phyloP scores from a whole-genome alignment of 1,140 invertebrate species.

The Leptinotarsa defecta region DNA sequence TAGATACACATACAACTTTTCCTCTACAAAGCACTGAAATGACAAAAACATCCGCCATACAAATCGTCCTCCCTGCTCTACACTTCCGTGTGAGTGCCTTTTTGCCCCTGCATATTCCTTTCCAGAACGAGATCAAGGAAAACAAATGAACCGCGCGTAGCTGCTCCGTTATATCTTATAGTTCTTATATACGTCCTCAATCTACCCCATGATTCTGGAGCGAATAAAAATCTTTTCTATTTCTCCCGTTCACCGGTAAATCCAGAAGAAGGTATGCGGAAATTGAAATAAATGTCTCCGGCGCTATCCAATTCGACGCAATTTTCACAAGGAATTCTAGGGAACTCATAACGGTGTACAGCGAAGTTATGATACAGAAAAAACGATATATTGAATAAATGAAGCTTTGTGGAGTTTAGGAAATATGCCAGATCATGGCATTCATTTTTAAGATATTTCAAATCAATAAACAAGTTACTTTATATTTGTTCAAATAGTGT shows the following conservation, averaged over 20 bases:
- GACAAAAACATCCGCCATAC: not conserved
- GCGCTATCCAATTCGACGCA: not conserved
- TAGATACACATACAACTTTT: too few species aligned
- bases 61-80: not conserved
- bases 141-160: constrained; percentile 11
- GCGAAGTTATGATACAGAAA: not conserved
- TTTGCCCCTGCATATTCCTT: constrained; percentile 1
- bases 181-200: constrained; percentile 20
- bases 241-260: constrained; percentile 17
- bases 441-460: too few species aligned
- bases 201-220: constrained; percentile 5
- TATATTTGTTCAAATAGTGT: too few species aligned
- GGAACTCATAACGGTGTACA: not conserved
- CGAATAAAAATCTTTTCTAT: constrained; percentile 18
- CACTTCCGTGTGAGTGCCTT: not conserved
- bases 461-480: too few species aligned
- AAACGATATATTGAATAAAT: too few species aligned
- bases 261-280: constrained; percentile 14
- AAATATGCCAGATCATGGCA: too few species aligned
- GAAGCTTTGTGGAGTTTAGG: too few species aligned
- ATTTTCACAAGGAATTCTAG: not conserved
- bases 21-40: too few species aligned
- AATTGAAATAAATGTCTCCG: constrained; percentile 23
- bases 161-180: constrained; percentile 11
- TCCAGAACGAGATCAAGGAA: constrained; percentile 19